These are phyloP conservation scores for Xenopus tropicalis DNA, from an alignment of 2,113 vertebrate genomes.

Conservation along the genomic window UCB_Xtro_10.0 CM004445.2:68644501-68645000, in stretches of 20 bases:
- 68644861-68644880: conserved; percentile 35
- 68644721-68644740: neutral
- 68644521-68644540: no score
- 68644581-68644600: no score
- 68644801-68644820: conserved; percentile 10
- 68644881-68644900: conserved; percentile 18
- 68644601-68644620: no score
- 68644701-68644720: neutral
- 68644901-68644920: conserved; percentile 8
- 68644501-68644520: no score
- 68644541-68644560: no score
- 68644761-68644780: neutral
- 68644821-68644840: conserved; percentile 19
- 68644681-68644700: neutral
- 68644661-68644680: no score
- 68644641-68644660: no score
- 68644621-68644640: no score
- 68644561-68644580: no score
- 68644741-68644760: neutral
- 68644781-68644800: conserved; percentile 18
- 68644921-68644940: conserved; percentile 24
- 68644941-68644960: conserved; percentile 12
- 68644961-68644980: conserved; percentile 13
- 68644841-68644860: conserved; percentile 14
- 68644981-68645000: conserved; percentile 31